These are phyloP conservation scores for Spheniscus mendiculus DNA, from an alignment of 2,113 vertebrate genomes.

Conservation along the genomic window DNA sequence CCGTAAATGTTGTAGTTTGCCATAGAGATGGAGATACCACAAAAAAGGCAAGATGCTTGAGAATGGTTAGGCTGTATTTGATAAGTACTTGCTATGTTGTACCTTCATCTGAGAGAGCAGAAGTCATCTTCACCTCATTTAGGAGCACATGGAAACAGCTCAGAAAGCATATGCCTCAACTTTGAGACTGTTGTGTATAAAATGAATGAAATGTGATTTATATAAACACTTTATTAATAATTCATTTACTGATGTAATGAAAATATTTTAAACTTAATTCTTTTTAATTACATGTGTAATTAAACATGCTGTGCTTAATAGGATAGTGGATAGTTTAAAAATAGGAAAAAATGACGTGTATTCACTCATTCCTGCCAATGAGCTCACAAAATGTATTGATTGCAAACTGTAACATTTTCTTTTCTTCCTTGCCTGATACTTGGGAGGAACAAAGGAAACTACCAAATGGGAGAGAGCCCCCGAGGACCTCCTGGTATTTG, in stretches of 20 bases:
- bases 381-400: background rate
- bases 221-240: background rate
- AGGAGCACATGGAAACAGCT: background rate
- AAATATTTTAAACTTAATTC: background rate
- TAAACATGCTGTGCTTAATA: background rate
- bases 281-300: background rate
- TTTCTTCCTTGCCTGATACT: background rate
- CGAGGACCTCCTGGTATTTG: background rate
- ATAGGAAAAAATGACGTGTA: accelerated
- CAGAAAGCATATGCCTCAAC: background rate
- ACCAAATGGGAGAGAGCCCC: background rate
- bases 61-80: background rate
- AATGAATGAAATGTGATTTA: background rate
- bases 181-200: background rate
- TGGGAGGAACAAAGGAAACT: background rate
- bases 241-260: background rate
- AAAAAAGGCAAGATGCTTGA: background rate
- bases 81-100: background rate
- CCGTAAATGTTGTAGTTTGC: background rate
- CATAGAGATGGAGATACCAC: background rate
- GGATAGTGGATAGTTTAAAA: background rate
- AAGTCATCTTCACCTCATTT: background rate
- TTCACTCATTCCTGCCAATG: background rate
- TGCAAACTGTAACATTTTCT: background rate
- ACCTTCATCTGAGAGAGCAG: background rate